Conservation (phyloP, 2,888 invertebrate genomes). For the Ophion ventricosus region DNA sequence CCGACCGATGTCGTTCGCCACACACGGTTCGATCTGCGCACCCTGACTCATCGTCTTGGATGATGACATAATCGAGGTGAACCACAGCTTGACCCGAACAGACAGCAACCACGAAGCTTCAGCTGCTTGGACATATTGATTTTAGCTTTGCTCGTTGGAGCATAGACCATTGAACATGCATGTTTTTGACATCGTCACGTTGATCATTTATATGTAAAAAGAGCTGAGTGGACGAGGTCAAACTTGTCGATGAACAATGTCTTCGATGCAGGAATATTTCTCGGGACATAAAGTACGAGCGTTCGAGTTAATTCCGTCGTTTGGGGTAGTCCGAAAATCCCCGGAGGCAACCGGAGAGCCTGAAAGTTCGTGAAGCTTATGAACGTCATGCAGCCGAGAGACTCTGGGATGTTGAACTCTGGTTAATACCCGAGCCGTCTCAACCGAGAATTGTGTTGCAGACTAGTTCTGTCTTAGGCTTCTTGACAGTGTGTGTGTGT, state of each 20-base stretch:
- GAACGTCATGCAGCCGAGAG: slow-evolving; percentile 35
- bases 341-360: slow-evolving; percentile 30
- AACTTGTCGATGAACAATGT: not conserved
- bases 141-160: slow-evolving; percentile 12
- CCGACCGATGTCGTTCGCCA: not conserved
- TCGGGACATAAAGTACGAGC: not conserved
- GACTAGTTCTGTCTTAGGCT: slow-evolving; percentile 37
- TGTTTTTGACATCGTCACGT: not conserved
- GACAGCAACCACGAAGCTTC: slow-evolving; percentile 16
- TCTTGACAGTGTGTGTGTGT: slow-evolving; percentile 7
- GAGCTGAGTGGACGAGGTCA: not conserved
- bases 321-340: slow-evolving; percentile 23
- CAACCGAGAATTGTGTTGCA: slow-evolving; percentile 41
- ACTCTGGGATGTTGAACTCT: slow-evolving; percentile 36
- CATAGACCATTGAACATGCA: not conserved
- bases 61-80: slow-evolving; percentile 10
- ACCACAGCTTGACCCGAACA: slow-evolving; percentile 14
- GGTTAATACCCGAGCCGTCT: slow-evolving; percentile 34
- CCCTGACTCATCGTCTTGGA: slow-evolving; percentile 19
- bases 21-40: slow-evolving; percentile 6
- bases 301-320: slow-evolving; percentile 15
- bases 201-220: not conserved
- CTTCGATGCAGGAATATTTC: not conserved
- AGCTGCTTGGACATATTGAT: slow-evolving; percentile 32
- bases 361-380: slow-evolving; percentile 37